Evolutionary conservation across 1,140 invertebrate genomes (phyloP), one percentile per base, ranked within the genome.

Genomic region (Macrotrachela quadricornifera): DNA sequence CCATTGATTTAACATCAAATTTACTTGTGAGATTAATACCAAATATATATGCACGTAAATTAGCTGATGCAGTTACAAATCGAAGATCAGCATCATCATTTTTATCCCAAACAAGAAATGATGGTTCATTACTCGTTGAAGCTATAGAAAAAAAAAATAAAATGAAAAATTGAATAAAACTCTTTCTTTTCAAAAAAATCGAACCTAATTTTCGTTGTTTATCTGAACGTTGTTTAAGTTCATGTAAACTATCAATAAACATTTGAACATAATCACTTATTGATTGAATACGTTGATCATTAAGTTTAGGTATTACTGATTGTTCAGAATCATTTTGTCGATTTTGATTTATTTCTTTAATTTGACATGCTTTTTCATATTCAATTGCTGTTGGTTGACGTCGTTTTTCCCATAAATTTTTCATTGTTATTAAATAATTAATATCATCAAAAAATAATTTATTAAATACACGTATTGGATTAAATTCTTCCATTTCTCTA

Each of bases 1-100:
- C 92, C 83, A 96, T 95, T 30, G 91, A 94, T 77, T 96, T 97
- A 6, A 94, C 81, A 62, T 92, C 85, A 71, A 95, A 97, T 49
- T 80, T 74, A 0, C 81, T 82, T 63, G 94, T 90, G 46, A 77
- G 74, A 43, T 74, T 64, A 64, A 97, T 97, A 42, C 79, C 77
- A 71, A 96, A 99, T 59, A 95, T 85, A 59, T 85, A 71, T 0
- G 83, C 78, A 41, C 92, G 74, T 54, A 99, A 80, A 68, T 97
- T 97, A 1, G 90, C 80, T 67, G 85, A 87, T 3, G 85, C 78
- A 0, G 87, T 81, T 4, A 97, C 90, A 74, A 99, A 97, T 69
- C 96, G 81, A 83, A 99, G 86, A 0, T 83, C 79, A 56, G 76
- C 70, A 56, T 82, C 79, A 66, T 96, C 87, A 72, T 99, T 92